Evolutionary conservation across 2,888 invertebrate genomes (phyloP), one percentile per base, ranked within the genome.

Genomic region (Ectobius pallidus): DNA sequence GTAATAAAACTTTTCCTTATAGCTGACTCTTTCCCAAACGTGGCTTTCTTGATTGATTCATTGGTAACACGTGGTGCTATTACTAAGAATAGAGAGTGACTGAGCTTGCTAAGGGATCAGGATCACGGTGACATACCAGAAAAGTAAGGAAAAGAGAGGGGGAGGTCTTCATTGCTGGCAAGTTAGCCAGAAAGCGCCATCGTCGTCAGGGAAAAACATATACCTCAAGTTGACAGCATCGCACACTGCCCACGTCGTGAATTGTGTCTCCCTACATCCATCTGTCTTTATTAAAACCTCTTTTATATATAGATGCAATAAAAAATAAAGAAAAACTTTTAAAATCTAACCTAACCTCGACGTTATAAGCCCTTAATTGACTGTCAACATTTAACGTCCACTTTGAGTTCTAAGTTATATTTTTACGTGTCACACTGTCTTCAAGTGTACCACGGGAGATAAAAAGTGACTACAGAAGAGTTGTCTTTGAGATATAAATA

Each of bases 241-340:
- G 27, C 4, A 14, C 46, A 42, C 65, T 46, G 46, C 65, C 46
- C 65, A 44, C 65, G 65, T 42, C 65, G 6, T 1, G 58, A 30
- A 58, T 30, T 58, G 58, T 42, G 65, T 58, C 73, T 22, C 34
- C 73, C 20, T 52, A 55, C 30, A 63, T 73, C 58, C 73, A 69
- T 73, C 69, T 69, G 69, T 69, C 72, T 69, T 69, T 34, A 69
- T 73, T 73, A 73, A 73, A 67, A 65, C 27, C 63, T 63, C 44
- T n/a, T 65, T 63, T 46, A 25, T 58, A 58, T 58, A 32, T 30
- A 25, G 46, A 65, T 18, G 46, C 30, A 65, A 65, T 27, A 46
- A 27, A n/a, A 44, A 20, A n/a, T n/a, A n/a, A n/a, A n/a, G n/a
- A n/a, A n/a, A 63, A 63, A 42, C 34, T 65, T 25, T 65, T 25